These are phyloP conservation scores for Hycleus phaleratus DNA, from an alignment of 1,140 invertebrate species.

Conservation along the genomic window DNA sequence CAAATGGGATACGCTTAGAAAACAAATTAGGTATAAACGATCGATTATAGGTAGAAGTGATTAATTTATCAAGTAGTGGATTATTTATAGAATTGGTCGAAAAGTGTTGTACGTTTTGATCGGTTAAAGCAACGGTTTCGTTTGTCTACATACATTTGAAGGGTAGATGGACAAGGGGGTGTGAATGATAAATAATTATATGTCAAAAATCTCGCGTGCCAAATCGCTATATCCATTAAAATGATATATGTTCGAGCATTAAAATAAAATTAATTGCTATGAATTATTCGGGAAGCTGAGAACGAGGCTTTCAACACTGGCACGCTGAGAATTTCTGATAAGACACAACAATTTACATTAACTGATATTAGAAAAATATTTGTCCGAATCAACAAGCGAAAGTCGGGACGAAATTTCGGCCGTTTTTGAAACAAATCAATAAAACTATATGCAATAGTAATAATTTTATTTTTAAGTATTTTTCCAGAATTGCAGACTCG, in stretches of 20 bases:
- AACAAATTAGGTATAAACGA: too few species aligned
- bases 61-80: too few species aligned
- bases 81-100: too few species aligned
- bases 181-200: constrained; percentile 3
- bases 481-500: constrained; percentile 18
- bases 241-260: constrained; percentile 13
- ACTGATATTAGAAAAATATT: too few species aligned
- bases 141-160: too few species aligned
- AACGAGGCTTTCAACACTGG: constrained; percentile 6
- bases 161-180: background rate
- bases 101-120: too few species aligned
- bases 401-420: too few species aligned
- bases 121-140: too few species aligned
- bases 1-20: too few species aligned
- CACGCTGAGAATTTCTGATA: constrained; percentile 11
- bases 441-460: constrained; percentile 7
- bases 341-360: background rate
- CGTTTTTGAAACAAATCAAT: too few species aligned
- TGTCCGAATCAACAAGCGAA: too few species aligned
- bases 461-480: constrained; percentile 27
- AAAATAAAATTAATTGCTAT: constrained; percentile 12
- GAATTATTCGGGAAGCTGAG: constrained; percentile 4
- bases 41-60: too few species aligned
- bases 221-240: constrained; percentile 15
- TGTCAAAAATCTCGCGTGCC: constrained; percentile 11